Conservation (phyloP, 2,888 invertebrate genomes). For the Eupithecia vulgata region DNA sequence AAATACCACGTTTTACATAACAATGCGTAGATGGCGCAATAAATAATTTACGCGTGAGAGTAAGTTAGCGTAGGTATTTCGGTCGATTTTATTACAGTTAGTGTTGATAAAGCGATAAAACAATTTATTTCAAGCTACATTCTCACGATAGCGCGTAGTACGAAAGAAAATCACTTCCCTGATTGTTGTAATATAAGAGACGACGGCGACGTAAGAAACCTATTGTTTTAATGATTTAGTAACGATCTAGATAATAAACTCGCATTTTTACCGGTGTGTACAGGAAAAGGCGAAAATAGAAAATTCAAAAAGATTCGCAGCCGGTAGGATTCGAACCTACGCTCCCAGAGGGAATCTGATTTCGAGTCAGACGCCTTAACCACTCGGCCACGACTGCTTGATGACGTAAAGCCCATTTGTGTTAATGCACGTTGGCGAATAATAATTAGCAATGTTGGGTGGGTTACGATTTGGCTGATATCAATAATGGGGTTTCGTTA, state of each 20-base stretch:
- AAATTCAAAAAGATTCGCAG: constrained; percentile 81
- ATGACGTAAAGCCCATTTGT: constrained; percentile 45
- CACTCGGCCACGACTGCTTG: constrained; percentile 88
- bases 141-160: constrained; percentile 42
- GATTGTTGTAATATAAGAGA: not conserved
- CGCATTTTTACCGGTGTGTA: not conserved
- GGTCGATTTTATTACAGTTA: constrained; percentile 41
- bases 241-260: not conserved
- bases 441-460: not conserved
- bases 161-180: not conserved
- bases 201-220: constrained; percentile 23
- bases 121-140: constrained; percentile 42
- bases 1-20: constrained; percentile 48
- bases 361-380: constrained; percentile 90
- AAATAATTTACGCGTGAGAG: constrained; percentile 49
- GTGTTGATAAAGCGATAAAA: constrained; percentile 34
- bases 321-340: constrained; percentile 94
- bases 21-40: constrained; percentile 61
- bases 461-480: not conserved
- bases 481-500: too few species aligned
- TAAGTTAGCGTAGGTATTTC: constrained; percentile 43
- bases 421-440: constrained; percentile 1
- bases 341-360: constrained; percentile 94
- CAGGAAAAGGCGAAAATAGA: not conserved
- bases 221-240: constrained; percentile 13